A percentile compares a stretch with the other conserved stretches of the same genome.
Conservation (phyloP, 2,888 invertebrate genomes). For the Blera fallax region DNA sequence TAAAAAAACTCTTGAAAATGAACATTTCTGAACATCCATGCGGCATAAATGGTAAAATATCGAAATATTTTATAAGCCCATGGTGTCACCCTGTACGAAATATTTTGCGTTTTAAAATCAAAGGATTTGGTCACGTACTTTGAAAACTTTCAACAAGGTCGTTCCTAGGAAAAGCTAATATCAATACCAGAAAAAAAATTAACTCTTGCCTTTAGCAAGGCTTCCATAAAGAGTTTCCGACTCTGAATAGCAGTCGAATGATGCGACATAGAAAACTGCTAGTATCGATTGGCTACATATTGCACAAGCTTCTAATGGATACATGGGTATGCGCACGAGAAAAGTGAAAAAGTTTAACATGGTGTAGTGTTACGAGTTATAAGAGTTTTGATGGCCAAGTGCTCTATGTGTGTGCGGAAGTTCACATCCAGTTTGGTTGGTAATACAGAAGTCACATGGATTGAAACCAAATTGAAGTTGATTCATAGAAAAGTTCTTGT, state of each 20-base stretch:
- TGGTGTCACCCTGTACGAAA: background rate
- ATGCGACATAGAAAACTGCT: background rate
- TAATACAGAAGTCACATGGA: background rate
- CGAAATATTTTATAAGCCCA: background rate
- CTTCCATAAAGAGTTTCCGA: background rate
- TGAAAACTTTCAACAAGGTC: constrained; percentile 3
- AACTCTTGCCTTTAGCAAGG: background rate
- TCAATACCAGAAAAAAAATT: background rate
- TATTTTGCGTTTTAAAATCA: background rate
- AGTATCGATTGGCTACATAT: background rate
- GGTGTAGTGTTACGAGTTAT: background rate
- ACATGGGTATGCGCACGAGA: background rate
- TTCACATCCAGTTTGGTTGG: background rate
- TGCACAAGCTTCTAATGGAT: background rate
- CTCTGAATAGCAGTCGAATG: background rate
- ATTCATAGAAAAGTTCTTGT: background rate
- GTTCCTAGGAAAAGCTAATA: background rate
- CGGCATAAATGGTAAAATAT: background rate
- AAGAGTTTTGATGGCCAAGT: background rate
- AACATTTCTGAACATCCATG: background rate
- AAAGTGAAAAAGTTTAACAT: background rate
- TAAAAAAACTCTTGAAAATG: too few relatives aligned
- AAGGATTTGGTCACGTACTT: background rate
- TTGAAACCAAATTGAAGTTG: background rate
- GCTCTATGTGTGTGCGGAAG: background rate